These are phyloP conservation scores for Lasius fuliginosus DNA, from an alignment of 2,888 invertebrate species.

Conservation along the genomic window DNA sequence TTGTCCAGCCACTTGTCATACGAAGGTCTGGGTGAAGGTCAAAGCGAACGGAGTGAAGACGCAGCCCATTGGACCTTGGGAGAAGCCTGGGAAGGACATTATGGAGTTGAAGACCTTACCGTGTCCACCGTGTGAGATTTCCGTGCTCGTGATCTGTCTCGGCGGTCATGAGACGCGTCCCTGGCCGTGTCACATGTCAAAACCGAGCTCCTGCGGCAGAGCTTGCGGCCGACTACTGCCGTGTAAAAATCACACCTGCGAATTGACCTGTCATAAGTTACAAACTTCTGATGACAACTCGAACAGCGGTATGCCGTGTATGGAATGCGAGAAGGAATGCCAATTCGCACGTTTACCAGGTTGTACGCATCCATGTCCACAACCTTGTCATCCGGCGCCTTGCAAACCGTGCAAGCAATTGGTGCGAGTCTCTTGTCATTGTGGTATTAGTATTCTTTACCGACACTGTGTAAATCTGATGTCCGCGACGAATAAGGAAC, in stretches of 20 bases:
- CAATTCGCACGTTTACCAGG: constrained; percentile 89
- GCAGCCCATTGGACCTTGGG: constrained; percentile 91
- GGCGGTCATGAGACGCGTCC: constrained; percentile 91
- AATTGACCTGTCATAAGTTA: constrained; percentile 91
- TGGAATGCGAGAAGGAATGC: constrained; percentile 89
- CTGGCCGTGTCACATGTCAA: constrained; percentile 91
- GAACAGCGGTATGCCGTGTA: constrained; percentile 85
- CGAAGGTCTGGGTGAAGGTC: constrained; percentile 90
- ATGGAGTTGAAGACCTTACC: constrained; percentile 88
- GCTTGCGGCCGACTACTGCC: constrained; percentile 91
- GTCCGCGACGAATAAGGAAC: constrained; percentile 86
- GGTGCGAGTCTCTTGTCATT: constrained; percentile 93
- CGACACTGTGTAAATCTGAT: constrained; percentile 91
- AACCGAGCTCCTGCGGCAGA: constrained; percentile 92
- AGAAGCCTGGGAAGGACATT: constrained; percentile 81
- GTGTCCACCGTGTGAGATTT: constrained; percentile 91
- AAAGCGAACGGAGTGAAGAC: constrained; percentile 87
- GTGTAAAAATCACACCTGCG: constrained; percentile 94
- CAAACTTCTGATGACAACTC: constrained; percentile 78
- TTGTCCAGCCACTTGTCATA: constrained; percentile 92
- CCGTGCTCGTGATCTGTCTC: constrained; percentile 91
- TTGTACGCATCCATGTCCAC: constrained; percentile 92
- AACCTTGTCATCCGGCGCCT: constrained; percentile 90
- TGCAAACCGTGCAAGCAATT: constrained; percentile 92
- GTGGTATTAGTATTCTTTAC: constrained; percentile 92